A percentile compares a stretch with the other conserved stretches of the same genome.
These are phyloP conservation scores for Dione vanillae DNA, from an alignment of 2,888 invertebrate genomes.

Conservation along the genomic window DNA sequence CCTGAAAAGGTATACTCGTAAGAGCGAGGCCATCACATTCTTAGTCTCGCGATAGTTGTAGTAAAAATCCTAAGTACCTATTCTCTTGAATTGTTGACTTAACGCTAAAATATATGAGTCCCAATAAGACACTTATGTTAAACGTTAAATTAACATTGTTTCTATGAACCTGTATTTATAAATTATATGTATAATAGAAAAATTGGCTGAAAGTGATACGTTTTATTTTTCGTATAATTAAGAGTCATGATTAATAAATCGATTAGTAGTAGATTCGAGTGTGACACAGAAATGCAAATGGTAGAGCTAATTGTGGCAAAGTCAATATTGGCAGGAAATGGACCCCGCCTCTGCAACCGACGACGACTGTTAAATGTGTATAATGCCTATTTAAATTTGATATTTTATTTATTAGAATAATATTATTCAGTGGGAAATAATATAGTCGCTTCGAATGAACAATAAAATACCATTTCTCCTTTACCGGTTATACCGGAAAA, in stretches of 20 bases:
- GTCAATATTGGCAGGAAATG: conserved; percentile 43
- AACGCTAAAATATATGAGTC: conserved; percentile 8
- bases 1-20: not conserved
- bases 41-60: conserved; percentile 12
- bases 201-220: not conserved
- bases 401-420: too few relatives aligned
- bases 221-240: not conserved
- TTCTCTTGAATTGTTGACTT: conserved; percentile 20
- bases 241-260: conserved; percentile 3
- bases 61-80: conserved; percentile 20
- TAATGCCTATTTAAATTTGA: not conserved
- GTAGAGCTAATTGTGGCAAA: conserved; percentile 35
- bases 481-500: too few relatives aligned
- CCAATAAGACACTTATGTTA: conserved; percentile 13
- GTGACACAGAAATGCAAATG: conserved; percentile 33
- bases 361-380: conserved; percentile 30
- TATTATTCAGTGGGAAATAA: too few relatives aligned
- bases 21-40: conserved; percentile 11
- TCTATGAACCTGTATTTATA: too few relatives aligned
- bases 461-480: too few relatives aligned
- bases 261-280: conserved; percentile 3
- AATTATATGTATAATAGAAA: too few relatives aligned
- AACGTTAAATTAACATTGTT: conserved; percentile 5
- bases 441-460: too few relatives aligned
- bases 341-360: conserved; percentile 33